These are phyloP conservation scores for Rhopalosiphum nymphaeae DNA, from an alignment of 2,888 invertebrate species.

Conservation along the genomic window DNA sequence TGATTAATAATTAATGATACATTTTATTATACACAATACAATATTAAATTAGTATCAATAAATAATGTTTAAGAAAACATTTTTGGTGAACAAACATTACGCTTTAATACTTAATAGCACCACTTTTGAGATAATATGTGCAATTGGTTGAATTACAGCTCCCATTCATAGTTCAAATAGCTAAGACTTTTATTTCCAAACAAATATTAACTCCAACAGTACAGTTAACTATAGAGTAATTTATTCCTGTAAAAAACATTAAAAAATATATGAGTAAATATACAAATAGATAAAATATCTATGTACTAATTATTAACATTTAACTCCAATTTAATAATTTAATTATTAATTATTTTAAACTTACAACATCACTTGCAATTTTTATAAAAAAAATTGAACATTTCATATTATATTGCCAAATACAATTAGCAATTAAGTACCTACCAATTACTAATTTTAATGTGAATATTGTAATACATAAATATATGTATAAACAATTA, in stretches of 20 bases:
- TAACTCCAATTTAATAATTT: too few relatives aligned
- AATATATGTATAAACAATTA: background rate
- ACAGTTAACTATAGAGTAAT: background rate
- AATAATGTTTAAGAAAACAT: background rate
- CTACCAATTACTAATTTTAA: background rate
- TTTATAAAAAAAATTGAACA: background rate
- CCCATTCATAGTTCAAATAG: background rate
- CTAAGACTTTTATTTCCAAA: background rate
- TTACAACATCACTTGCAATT: background rate
- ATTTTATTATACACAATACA: background rate
- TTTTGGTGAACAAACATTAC: background rate
- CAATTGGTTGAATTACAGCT: background rate
- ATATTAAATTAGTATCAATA: background rate
- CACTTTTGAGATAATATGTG: background rate
- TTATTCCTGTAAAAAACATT: background rate
- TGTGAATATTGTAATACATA: background rate
- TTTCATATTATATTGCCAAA: background rate
- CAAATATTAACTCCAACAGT: background rate
- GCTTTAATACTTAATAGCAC: background rate
- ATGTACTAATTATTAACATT: background rate
- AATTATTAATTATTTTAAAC: background rate
- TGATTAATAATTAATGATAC: background rate
- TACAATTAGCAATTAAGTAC: background rate
- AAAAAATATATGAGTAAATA: conserved; percentile 1
- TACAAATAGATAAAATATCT: background rate